Percentiles rank a stretch among this genome's conserved stretches.
Conservation (phyloP, 2,888 invertebrate species). For the Smittia aterrima region DNA sequence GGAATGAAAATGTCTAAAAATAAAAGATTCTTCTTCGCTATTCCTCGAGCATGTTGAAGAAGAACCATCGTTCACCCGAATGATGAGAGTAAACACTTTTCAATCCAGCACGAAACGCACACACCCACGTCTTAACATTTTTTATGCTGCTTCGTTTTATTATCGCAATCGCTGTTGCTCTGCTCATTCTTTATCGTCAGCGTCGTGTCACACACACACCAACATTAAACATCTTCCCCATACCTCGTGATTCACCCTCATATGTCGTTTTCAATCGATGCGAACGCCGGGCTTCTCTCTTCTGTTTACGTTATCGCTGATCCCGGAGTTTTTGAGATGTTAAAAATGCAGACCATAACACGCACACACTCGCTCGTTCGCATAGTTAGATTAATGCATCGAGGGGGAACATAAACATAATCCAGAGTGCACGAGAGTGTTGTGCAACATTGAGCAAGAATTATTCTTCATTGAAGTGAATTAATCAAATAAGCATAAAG, state of each 20-base stretch:
- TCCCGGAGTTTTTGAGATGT: background rate
- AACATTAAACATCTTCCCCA: slow-evolving; percentile 4
- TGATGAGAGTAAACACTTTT: background rate
- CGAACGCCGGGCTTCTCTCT: slow-evolving; percentile 10
- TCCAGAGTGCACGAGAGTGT: background rate
- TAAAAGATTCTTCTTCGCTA: slow-evolving; percentile 31
- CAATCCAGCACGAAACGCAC: slow-evolving; percentile 2
- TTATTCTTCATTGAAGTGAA: background rate
- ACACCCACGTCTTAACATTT: slow-evolving; percentile 22
- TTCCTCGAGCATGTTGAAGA: slow-evolving; percentile 39
- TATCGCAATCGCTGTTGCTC: slow-evolving; percentile 18
- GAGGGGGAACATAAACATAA: background rate
- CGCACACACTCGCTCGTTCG: background rate
- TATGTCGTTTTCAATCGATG: background rate
- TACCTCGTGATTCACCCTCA: slow-evolving; percentile 6
- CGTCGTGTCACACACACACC: background rate
- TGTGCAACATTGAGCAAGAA: background rate
- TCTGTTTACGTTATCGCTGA: slow-evolving; percentile 11
- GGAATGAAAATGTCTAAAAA: background rate
- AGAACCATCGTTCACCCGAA: slow-evolving; percentile 21
- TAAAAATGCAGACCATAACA: slow-evolving; percentile 5
- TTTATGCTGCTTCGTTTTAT: background rate
- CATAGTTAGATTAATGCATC: background rate
- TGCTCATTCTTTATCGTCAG: background rate
- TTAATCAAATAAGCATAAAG: slow-evolving; percentile 32